Conservation (phyloP, 1,140 invertebrate genomes). For the Tetraneura akinire region DNA sequence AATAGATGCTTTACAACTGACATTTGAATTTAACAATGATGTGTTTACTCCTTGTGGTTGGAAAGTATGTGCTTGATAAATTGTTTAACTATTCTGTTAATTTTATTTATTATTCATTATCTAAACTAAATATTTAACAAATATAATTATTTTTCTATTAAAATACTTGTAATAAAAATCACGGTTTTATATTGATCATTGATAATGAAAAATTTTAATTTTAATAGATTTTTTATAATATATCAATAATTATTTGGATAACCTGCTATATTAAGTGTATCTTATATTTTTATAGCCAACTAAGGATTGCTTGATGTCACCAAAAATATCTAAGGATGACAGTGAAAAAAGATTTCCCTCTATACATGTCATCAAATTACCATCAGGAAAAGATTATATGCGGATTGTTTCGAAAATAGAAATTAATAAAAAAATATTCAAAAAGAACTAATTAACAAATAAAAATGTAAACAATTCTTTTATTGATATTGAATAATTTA, state of each 20-base stretch:
- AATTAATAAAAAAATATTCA: neutral
- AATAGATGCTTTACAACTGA: conserved; percentile 21
- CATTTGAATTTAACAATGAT: conserved; percentile 1
- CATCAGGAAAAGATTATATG: conserved; percentile 46
- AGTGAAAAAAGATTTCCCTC: neutral
- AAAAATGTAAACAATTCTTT: too few relatives aligned
- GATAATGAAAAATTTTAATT: too few relatives aligned
- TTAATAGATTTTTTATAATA: too few relatives aligned
- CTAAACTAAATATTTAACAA: too few relatives aligned
- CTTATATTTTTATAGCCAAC: neutral
- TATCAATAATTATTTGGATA: too few relatives aligned
- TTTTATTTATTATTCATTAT: neutral
- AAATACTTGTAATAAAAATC: too few relatives aligned
- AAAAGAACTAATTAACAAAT: too few relatives aligned
- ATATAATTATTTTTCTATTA: too few relatives aligned
- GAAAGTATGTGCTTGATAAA: conserved; percentile 8
- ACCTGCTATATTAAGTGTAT: too few relatives aligned
- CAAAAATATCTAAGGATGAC: conserved; percentile 13
- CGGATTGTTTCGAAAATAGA: neutral
- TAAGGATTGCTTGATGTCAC: neutral
- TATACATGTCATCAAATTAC: neutral
- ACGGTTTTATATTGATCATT: too few relatives aligned
- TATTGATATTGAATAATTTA: too few relatives aligned
- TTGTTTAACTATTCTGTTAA: neutral
- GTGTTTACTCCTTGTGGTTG: conserved; percentile 16